phyloP scores from a whole-genome alignment of 2,113 vertebrate species.

The Perca flavescens region DNA sequence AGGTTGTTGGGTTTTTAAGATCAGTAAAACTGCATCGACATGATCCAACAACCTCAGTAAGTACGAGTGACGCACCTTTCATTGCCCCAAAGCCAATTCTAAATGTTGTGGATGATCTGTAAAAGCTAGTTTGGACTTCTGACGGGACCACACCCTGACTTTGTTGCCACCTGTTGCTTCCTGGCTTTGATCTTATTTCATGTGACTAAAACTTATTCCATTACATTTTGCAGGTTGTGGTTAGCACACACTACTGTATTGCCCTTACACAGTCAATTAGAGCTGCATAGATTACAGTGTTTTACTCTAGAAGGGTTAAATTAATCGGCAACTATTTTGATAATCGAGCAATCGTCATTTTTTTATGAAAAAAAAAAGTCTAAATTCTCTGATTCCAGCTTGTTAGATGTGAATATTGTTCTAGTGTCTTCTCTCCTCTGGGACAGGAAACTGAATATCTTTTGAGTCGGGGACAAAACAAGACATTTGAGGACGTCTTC shows the following conservation, averaged over 20 bases:
- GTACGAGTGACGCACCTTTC: conserved; percentile 43
- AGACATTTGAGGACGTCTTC: too few relatives aligned
- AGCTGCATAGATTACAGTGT: too few relatives aligned
- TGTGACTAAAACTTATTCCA: conserved; percentile 25
- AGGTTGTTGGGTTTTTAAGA: not conserved
- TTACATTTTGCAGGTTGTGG: conserved; percentile 33
- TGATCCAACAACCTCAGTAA: conserved; percentile 32
- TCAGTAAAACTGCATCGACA: not conserved
- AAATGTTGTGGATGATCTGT: conserved; percentile 6
- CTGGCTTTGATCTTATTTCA: conserved; percentile 39
- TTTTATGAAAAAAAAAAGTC: too few relatives aligned
- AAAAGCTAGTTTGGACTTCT: conserved; percentile 24
- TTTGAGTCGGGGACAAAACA: too few relatives aligned
- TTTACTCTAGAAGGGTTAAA: too few relatives aligned
- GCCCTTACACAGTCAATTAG: too few relatives aligned
- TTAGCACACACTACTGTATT: not conserved
- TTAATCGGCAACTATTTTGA: too few relatives aligned
- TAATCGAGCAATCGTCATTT: too few relatives aligned
- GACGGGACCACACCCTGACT: conserved; percentile 35
- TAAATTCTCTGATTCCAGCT: too few relatives aligned
- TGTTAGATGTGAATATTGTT: too few relatives aligned
- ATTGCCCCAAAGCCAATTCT: conserved; percentile 18
- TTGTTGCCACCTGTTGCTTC: conserved; percentile 9
- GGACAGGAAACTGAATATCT: too few relatives aligned
- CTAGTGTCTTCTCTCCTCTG: too few relatives aligned